phyloP scores from a whole-genome alignment of 2,113 vertebrate species.

The Atractosteus spatula region DNA sequence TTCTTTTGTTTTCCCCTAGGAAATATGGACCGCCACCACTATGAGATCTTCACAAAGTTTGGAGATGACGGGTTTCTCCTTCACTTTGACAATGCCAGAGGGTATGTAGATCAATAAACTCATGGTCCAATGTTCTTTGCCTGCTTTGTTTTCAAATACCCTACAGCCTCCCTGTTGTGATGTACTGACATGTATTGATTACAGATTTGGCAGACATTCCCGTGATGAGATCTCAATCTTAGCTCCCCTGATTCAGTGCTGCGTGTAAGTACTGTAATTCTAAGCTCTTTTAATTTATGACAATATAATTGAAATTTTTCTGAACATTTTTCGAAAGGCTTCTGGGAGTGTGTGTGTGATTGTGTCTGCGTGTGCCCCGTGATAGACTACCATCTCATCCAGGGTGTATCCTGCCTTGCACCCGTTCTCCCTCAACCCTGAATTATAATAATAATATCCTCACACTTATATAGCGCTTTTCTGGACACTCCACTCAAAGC shows the following conservation, averaged over 20 bases:
- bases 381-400: no score
- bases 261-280: conserved; percentile 72
- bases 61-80: conserved; percentile 89
- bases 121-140: no score
- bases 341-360: no score
- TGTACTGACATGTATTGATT: conserved; percentile 12
- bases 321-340: background rate
- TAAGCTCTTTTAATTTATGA: background rate
- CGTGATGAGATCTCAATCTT: conserved; percentile 88
- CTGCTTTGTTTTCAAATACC: background rate
- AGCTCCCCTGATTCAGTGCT: conserved; percentile 87
- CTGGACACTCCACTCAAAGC: no score
- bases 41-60: conserved; percentile 94
- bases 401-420: no score
- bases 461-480: no score
- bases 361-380: no score
- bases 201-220: conserved; percentile 87
- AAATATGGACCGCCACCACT: conserved; percentile 97
- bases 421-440: no score
- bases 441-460: no score
- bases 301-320: background rate
- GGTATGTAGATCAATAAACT: conserved; percentile 64
- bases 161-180: background rate
- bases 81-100: conserved; percentile 92
- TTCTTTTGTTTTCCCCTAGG: conserved; percentile 58